Evolutionary conservation across 2,797 vertebrate species (phyloP).

Genomic region (Hozukius guyotensis): DNA sequence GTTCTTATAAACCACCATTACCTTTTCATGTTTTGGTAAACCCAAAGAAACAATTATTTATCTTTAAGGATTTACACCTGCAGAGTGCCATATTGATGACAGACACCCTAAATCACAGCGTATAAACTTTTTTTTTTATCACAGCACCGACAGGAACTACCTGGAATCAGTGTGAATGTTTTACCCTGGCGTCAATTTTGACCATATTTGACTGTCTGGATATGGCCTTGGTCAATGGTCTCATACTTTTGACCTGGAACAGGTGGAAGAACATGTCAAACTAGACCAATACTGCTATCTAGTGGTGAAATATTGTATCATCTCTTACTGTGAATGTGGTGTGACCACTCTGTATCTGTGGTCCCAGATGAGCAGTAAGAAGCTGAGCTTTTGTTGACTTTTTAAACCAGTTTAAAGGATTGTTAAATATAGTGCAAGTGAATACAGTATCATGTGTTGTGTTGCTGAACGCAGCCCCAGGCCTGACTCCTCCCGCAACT

Average conservation of each 20-base stretch:
- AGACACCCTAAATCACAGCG: accelerated
- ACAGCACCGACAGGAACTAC: neutral
- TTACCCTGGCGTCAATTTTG: neutral
- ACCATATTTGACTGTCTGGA: neutral
- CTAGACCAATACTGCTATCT: conserved; percentile 68
- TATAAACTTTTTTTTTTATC: neutral
- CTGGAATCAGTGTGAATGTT: neutral
- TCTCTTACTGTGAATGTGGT: neutral
- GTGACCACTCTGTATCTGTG: neutral
- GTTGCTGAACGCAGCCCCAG: no score
- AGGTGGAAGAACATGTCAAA: conserved; percentile 34
- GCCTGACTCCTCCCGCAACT: neutral
- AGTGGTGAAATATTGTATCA: conserved; percentile 36
- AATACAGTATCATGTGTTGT: no score
- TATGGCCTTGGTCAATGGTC: neutral
- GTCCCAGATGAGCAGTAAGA: neutral
- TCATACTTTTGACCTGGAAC: conserved; percentile 15
- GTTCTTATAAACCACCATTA: neutral
- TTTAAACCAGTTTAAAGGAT: neutral
- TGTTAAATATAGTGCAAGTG: neutral
- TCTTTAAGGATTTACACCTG: neutral
- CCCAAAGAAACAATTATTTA: neutral
- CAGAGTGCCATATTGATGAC: neutral
- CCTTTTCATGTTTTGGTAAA: neutral
- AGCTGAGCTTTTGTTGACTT: conserved; percentile 3